phyloP scores from a whole-genome alignment of 2,888 invertebrate species.

The Leptothorax acervorum region DNA sequence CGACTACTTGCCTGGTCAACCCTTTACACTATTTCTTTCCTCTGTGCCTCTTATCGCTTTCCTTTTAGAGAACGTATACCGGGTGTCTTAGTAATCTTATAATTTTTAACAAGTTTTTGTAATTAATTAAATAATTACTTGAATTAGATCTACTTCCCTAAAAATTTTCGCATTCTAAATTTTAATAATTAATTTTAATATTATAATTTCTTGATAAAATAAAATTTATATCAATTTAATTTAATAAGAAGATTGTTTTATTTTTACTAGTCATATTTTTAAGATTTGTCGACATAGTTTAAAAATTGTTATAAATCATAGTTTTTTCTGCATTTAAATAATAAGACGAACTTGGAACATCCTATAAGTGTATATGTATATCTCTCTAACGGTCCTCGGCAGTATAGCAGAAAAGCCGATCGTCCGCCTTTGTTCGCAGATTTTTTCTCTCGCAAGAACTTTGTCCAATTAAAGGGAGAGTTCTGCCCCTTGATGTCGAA shows the following conservation, averaged over 20 bases:
- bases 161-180: not conserved
- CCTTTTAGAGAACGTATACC: slow-evolving; percentile 3
- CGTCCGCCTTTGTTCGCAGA: slow-evolving; percentile 66
- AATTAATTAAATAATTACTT: not conserved
- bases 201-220: not conserved
- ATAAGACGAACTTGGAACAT: not conserved
- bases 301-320: not conserved
- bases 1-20: slow-evolving; percentile 33
- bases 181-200: not conserved
- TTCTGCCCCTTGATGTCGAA: slow-evolving; percentile 44
- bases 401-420: slow-evolving; percentile 63
- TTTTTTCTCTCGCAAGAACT: slow-evolving; percentile 62
- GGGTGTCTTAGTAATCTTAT: not conserved
- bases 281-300: not conserved
- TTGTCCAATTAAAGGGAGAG: slow-evolving; percentile 72
- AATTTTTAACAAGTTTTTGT: not conserved
- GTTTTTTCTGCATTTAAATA: not conserved
- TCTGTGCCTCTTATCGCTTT: slow-evolving; percentile 16
- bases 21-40: slow-evolving; percentile 38
- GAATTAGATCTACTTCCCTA: not conserved
- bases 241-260: not conserved
- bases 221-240: not conserved
- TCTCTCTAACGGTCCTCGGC: slow-evolving; percentile 21
- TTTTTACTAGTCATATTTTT: not conserved
- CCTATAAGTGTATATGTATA: slow-evolving; percentile 2